Evolutionary conservation across 2,113 vertebrate genomes (phyloP).

Genomic region (Galemys pyrenaicus): DNA sequence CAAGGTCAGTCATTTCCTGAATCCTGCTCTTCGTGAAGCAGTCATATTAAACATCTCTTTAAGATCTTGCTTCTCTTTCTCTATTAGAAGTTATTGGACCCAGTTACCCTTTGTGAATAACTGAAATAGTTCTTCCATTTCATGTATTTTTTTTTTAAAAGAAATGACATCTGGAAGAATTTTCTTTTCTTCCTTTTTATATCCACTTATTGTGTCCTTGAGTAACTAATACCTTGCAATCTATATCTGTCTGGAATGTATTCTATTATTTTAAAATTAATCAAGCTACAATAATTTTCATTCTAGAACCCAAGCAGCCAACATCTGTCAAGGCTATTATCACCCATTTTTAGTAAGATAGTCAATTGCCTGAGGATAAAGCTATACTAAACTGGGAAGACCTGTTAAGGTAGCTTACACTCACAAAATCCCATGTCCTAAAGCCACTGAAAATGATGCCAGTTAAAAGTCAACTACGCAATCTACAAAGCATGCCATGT

Average conservation of each 20-base stretch:
- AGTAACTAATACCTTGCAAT: background rate
- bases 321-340: background rate
- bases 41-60: background rate
- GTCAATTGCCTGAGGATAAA: background rate
- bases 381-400: background rate
- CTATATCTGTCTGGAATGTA: background rate
- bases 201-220: background rate
- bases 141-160: background rate
- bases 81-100: background rate
- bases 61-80: background rate
- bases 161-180: background rate
- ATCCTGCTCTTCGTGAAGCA: background rate
- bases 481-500: background rate
- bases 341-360: conserved; percentile 11
- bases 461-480: background rate
- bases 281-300: background rate
- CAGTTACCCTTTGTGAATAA: background rate
- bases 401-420: background rate
- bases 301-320: background rate
- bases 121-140: background rate
- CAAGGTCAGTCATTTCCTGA: background rate
- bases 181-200: background rate
- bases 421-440: background rate
- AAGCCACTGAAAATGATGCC: background rate
- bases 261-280: background rate